Base-by-base conservation (phyloP, 1,140 invertebrate species). In the Trichoplusia ni region DNA sequence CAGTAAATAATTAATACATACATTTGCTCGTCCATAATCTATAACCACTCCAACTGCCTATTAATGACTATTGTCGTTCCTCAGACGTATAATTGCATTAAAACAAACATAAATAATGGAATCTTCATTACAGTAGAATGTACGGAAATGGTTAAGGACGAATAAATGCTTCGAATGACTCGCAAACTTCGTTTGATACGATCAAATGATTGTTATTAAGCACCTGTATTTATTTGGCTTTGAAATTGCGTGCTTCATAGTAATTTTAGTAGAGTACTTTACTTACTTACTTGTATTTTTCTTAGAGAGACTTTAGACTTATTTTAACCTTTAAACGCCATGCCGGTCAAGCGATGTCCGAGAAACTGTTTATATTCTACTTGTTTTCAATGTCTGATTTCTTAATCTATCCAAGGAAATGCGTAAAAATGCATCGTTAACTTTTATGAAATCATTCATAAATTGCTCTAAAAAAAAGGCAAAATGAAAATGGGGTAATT, bases 101-200 rank as follows among this genome's bases (percentile, higher is more conserved):
- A 33, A 47, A 47, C n/a, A 49, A 53, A 38, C 21, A 38, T 38
- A 56, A 56, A 51, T 51, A 51, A 56, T 7, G 21, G 21, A 56
- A 37, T 56, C 33, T 56, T 56, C 40, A 56, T 56, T 14, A 37
- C 51, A 56, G 51, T 27, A 61, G 38, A 67, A 61, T 47, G 58
- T 49, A 62, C 49, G 65, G 65, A 67, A 56, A 51, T 35, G 40
- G 31, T 49, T 47, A 62, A 67, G 65, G 65, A 67, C 58, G 56
- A 53, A 56, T 56, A 56, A 54, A 56, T 56, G 25, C 33, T 56
- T 31, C 23, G 37, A 56, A 56, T 56, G 51, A 56, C 51, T 56
- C 51, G 40, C 51, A 40, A 56, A 40, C 31, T 6, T 0, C 25
- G 11, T 18, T 18, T 18, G 47, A 56, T 56, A 56, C 35, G 51